Conservation (phyloP, 2,888 invertebrate species). For the Orgyia antiqua region DNA sequence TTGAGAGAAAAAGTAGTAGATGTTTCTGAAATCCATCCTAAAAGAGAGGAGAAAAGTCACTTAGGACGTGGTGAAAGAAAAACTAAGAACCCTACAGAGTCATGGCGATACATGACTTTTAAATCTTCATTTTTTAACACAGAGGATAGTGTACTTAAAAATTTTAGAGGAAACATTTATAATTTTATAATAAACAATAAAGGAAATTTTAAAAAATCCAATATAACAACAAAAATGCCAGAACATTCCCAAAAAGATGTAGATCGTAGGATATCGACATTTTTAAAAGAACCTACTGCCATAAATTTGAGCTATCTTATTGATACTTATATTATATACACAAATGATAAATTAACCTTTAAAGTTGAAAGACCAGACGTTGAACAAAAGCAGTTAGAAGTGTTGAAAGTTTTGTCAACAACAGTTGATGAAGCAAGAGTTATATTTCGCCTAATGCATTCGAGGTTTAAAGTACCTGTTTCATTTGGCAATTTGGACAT, state of each 20-base stretch:
- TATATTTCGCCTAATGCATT: not conserved
- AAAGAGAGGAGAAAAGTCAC: no score
- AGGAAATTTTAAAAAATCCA: constrained; percentile 1
- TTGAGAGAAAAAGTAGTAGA: constrained; percentile 11
- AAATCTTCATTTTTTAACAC: constrained; percentile 11
- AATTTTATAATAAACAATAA: constrained; percentile 2
- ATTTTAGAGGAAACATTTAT: constrained; percentile 3
- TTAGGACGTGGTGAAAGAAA: no score
- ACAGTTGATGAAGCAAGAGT: constrained; percentile 8
- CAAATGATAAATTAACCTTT: constrained; percentile 10
- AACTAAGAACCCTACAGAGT: not conserved
- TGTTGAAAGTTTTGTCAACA: constrained; percentile 1
- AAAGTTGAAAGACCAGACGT: not conserved
- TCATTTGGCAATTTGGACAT: constrained; percentile 19
- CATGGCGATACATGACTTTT: constrained; percentile 6
- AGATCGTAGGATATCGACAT: constrained; percentile 1
- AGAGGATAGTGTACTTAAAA: constrained; percentile 6
- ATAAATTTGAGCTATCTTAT: constrained; percentile 9
- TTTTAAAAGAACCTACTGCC: constrained; percentile 2
- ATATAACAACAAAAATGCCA: not conserved
- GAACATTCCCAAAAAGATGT: not conserved
- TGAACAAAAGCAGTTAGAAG: constrained; percentile 3
- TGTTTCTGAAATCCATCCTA: constrained; percentile 5
- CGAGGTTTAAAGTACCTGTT: constrained; percentile 9
- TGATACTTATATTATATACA: constrained; percentile 7